Evolutionary conservation across 2,113 vertebrate genomes (phyloP).

Genomic region (Oreochromis tanganicae): DNA sequence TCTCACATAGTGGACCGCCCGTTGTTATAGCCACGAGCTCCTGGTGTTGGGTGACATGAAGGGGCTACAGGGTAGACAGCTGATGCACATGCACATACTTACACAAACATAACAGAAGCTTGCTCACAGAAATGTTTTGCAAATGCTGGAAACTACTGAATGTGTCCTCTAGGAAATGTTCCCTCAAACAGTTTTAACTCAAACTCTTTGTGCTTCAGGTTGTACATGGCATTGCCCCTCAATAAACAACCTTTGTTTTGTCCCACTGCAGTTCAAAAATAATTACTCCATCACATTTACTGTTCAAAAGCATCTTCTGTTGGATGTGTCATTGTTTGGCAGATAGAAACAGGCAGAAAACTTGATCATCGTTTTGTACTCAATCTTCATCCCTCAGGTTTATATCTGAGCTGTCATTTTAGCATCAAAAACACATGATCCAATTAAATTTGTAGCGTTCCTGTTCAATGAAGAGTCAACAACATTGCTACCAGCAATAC

Average conservation of each 20-base stretch:
- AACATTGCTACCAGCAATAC: neutral
- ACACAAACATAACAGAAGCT: neutral
- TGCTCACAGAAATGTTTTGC: slow-evolving; percentile 18
- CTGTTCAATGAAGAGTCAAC: neutral
- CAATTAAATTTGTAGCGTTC: accelerated
- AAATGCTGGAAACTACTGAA: slow-evolving; percentile 14
- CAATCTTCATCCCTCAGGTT: neutral
- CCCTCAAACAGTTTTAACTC: slow-evolving; percentile 1
- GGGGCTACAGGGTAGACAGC: slow-evolving; percentile 46
- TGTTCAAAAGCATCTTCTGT: neutral
- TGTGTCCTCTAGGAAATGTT: slow-evolving; percentile 41
- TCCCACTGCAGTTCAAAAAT: neutral
- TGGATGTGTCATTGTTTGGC: neutral
- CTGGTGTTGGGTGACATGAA: slow-evolving; percentile 58
- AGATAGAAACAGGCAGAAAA: neutral
- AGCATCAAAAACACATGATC: neutral
- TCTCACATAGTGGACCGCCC: slow-evolving; percentile 62
- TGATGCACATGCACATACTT: slow-evolving; percentile 17
- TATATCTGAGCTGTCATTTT: neutral
- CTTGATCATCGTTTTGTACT: neutral
- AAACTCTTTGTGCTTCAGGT: slow-evolving; percentile 10
- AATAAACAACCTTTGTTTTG: slow-evolving; percentile 15
- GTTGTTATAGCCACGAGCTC: slow-evolving; percentile 33
- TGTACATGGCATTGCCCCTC: slow-evolving; percentile 22
- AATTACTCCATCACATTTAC: neutral